phyloP scores from a whole-genome alignment of 2,797 vertebrate genomes.

The Setipinna tenuifilis region DNA sequence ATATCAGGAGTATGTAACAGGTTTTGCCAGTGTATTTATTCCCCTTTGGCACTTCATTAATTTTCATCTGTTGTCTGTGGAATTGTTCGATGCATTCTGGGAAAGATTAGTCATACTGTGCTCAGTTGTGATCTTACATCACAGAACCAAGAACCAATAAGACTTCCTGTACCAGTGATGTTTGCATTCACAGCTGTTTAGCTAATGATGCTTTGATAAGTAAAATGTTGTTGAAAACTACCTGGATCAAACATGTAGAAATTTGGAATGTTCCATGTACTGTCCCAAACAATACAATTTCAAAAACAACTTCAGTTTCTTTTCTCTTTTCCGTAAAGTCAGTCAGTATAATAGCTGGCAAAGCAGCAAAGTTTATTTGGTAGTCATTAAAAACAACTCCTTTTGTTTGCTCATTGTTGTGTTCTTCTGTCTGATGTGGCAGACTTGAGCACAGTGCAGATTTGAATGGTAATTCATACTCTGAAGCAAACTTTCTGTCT shows the following conservation, averaged over 20 bases:
- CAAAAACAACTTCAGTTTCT: not conserved
- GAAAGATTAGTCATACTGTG: conserved; percentile 47
- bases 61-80: not conserved
- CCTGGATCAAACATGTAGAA: conserved; percentile 41
- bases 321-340: not conserved
- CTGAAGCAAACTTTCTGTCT: not conserved
- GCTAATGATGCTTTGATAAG: conserved; percentile 52
- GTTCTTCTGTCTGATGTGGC: not conserved
- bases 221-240: conserved; percentile 40
- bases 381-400: not conserved
- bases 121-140: conserved; percentile 49
- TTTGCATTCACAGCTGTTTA: conserved; percentile 50
- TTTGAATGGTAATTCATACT: not conserved
- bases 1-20: not conserved
- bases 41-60: not conserved
- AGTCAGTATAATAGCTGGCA: not conserved
- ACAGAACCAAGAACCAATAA: conserved; percentile 53
- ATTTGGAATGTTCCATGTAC: conserved; percentile 47
- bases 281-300: conserved; percentile 37
- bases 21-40: not conserved
- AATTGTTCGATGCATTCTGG: conserved; percentile 41
- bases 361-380: not conserved
- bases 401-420: not conserved
- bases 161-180: conserved; percentile 34
- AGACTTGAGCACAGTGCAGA: not conserved